phyloP scores from a whole-genome alignment of 2,797 vertebrate genomes.

The Lithobates pipiens region DNA sequence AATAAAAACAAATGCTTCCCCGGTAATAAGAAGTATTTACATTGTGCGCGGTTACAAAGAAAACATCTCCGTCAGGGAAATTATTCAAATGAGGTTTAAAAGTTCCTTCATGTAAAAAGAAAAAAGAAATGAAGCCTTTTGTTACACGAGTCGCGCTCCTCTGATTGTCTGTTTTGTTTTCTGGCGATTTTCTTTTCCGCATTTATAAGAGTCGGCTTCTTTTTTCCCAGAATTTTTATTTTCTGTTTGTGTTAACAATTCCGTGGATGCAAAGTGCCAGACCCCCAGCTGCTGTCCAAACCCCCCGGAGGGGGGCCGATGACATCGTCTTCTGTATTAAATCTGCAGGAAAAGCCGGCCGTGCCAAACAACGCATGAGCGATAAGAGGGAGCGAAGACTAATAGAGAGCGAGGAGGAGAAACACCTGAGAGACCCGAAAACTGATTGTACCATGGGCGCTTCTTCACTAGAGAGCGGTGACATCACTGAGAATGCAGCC shows the following conservation, averaged over 20 bases:
- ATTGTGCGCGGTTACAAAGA: slow-evolving; percentile 57
- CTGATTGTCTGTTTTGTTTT: slow-evolving; percentile 50
- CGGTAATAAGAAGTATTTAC: slow-evolving; percentile 55
- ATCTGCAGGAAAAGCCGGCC: slow-evolving; percentile 74
- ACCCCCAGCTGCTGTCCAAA: slow-evolving; percentile 80
- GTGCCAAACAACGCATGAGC: slow-evolving; percentile 74
- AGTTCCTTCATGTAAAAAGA: slow-evolving; percentile 28
- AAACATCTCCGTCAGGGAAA: slow-evolving; percentile 40
- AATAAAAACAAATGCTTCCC: slow-evolving; percentile 58
- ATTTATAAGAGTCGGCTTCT: slow-evolving; percentile 68
- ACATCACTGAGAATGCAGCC: not conserved
- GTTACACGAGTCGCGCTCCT: slow-evolving; percentile 40
- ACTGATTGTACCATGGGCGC: too few relatives aligned
- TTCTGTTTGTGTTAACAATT: slow-evolving; percentile 75
- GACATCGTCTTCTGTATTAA: slow-evolving; percentile 77
- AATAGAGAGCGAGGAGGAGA: slow-evolving; percentile 32
- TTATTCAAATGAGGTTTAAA: slow-evolving; percentile 51
- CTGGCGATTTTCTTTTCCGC: slow-evolving; percentile 56
- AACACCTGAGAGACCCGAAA: slow-evolving; percentile 14
- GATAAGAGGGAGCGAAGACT: slow-evolving; percentile 69
- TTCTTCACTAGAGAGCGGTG: not conserved
- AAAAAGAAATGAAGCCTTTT: not conserved
- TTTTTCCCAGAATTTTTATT: slow-evolving; percentile 66
- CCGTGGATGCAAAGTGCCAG: slow-evolving; percentile 76
- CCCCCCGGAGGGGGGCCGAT: slow-evolving; percentile 79